Conservation (phyloP, 2,113 vertebrate genomes). For the human (Homo sapiens) region DNA sequence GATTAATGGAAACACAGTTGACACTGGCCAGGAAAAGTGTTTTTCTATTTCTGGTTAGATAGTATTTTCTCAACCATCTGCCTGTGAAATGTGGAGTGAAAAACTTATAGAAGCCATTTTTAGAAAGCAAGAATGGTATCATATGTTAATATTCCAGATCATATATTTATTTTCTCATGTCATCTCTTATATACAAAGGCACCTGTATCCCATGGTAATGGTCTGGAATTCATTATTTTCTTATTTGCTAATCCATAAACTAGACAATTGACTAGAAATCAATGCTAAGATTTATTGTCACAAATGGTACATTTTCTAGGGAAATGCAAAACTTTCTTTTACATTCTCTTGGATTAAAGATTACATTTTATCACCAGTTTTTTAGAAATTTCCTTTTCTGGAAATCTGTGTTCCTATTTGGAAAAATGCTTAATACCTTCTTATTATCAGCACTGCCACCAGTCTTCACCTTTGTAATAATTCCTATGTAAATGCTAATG, state of each 20-base stretch:
- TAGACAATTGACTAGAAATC: background rate
- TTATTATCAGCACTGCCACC: background rate
- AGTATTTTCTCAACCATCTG: background rate
- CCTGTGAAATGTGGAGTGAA: background rate
- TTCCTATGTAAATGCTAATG: background rate
- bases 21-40: background rate
- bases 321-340: background rate
- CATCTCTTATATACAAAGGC: background rate
- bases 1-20: background rate
- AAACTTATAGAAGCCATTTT: slow-evolving; percentile 8
- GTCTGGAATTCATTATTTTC: background rate
- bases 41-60: background rate
- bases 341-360: background rate
- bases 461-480: background rate
- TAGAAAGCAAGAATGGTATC: background rate
- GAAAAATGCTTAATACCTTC: background rate
- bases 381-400: background rate
- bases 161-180: slow-evolving; percentile 21
- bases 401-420: background rate
- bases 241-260: background rate
- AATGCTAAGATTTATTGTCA: slow-evolving; percentile 6
- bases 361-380: background rate
- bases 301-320: background rate
- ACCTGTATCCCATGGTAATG: background rate
- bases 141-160: background rate